Evolutionary conservation across 1,140 invertebrate species (phyloP), one percentile per base, ranked within the genome.

Genomic region (Pentalonia nigronervosa): DNA sequence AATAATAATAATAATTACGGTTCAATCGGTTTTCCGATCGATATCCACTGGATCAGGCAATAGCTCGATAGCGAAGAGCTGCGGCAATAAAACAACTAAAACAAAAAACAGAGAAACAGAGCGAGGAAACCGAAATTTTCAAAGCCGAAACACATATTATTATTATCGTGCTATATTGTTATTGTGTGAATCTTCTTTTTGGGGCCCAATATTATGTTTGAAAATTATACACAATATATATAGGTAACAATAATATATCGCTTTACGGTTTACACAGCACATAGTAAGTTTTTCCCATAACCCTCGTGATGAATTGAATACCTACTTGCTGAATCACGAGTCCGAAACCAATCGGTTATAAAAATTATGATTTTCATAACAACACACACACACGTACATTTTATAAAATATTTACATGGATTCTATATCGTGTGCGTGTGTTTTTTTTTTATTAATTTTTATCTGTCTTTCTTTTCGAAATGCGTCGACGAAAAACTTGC

Each of bases 261-360:
- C 30, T 67, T 14, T n/a, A 67, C 30, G 30, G 60, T 67, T 67
- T 67, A n/a, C 30, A 25, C 41, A 2, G 53, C 3, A 20, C 17
- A 17, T 50, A 50, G 48, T 67, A n/a, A 41, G 34, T 53, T 90
- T 90, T 60, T 90, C 53, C 89, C 53, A 90, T 45, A 60, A 90
- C 89, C 34, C 34, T 90, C 53, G 23, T 56, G 81, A 92, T 53
- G 1, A 92, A 84, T 53, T 34, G 47, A 6, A 36, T 34, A 34
- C 25, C 21, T 50, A 76, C 76, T 91, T 50, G 91, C 91, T 53
- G 91, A 92, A 83, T 92, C 91, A 92, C 34, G 67, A 91, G 21
- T 83, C 90, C 90, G 67, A 84, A 86, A 93, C 91, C 76, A 93
- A 93, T 93, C 81, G 81, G 91, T 93, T 53, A 41, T 53, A 34